Percentiles rank a stretch among this genome's conserved stretches.
Evolutionary conservation across 2,797 vertebrate genomes (phyloP).

Genomic region (Hylomyscus alleni): DNA sequence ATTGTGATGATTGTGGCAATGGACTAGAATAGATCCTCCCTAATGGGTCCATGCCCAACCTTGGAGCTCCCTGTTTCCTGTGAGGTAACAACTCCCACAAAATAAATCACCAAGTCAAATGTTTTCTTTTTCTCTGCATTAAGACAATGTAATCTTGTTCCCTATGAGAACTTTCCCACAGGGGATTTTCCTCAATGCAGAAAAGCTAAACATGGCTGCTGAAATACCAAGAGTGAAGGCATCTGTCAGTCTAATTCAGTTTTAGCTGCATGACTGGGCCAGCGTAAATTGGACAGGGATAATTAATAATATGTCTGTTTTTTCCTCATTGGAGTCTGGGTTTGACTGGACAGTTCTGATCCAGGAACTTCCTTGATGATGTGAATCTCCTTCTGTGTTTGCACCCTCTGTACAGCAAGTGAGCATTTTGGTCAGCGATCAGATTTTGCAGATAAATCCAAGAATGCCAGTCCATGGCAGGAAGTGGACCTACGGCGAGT

Average conservation of each 20-base stretch:
- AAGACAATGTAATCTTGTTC: neutral
- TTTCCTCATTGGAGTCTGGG: neutral
- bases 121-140: neutral
- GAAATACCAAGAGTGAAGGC: neutral
- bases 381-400: neutral
- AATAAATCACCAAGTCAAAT: neutral
- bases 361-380: no score
- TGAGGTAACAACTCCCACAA: neutral
- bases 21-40: no score
- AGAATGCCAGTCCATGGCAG: neutral
- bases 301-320: no score
- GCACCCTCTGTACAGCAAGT: accelerated
- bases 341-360: neutral
- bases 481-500: neutral
- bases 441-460: neutral
- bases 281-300: accelerated
- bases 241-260: neutral
- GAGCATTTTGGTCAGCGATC: neutral
- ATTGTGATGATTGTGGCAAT: accelerated
- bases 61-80: neutral
- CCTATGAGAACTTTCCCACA: neutral
- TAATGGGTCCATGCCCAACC: neutral
- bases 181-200: neutral
- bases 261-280: neutral
- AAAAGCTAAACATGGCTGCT: neutral